Percentiles rank a stretch among this genome's conserved stretches.
phyloP scores from a whole-genome alignment of 1,140 invertebrate species.

The Leguminivora glycinivorella region DNA sequence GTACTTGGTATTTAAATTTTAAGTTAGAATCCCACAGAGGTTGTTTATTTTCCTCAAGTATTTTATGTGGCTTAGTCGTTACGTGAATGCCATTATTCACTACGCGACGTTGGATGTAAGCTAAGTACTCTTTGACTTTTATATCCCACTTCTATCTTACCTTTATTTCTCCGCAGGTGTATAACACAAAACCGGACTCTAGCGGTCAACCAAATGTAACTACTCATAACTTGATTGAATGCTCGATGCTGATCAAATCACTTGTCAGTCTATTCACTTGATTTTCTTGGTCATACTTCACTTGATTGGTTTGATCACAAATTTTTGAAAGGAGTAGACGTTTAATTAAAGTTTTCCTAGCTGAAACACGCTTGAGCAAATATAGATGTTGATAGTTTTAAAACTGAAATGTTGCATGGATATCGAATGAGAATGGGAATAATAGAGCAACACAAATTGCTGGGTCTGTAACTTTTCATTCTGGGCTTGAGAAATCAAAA shows the following conservation, averaged over 20 bases:
- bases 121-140: constrained; percentile 55
- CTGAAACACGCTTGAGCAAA: constrained; percentile 60
- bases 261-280: constrained; percentile 65
- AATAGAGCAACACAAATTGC: constrained; percentile 30
- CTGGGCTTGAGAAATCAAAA: constrained; percentile 45
- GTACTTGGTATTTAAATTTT: constrained; percentile 32
- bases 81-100: constrained; percentile 56
- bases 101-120: constrained; percentile 50
- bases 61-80: constrained; percentile 62
- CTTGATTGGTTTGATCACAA: constrained; percentile 64
- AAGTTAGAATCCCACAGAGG: constrained; percentile 31
- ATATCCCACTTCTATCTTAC: constrained; percentile 71
- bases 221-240: constrained; percentile 68
- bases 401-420: constrained; percentile 53
- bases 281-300: constrained; percentile 71
- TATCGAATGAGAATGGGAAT: constrained; percentile 40
- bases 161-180: constrained; percentile 79
- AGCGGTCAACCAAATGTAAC: constrained; percentile 80
- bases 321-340: constrained; percentile 55
- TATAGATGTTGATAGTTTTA: constrained; percentile 53
- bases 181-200: constrained; percentile 80
- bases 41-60: constrained; percentile 43
- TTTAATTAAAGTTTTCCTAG: constrained; percentile 47
- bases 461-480: constrained; percentile 57
- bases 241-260: constrained; percentile 68